Base-by-base conservation (phyloP, 2,888 invertebrate species). In the Dolichomitus sp. region DNA sequence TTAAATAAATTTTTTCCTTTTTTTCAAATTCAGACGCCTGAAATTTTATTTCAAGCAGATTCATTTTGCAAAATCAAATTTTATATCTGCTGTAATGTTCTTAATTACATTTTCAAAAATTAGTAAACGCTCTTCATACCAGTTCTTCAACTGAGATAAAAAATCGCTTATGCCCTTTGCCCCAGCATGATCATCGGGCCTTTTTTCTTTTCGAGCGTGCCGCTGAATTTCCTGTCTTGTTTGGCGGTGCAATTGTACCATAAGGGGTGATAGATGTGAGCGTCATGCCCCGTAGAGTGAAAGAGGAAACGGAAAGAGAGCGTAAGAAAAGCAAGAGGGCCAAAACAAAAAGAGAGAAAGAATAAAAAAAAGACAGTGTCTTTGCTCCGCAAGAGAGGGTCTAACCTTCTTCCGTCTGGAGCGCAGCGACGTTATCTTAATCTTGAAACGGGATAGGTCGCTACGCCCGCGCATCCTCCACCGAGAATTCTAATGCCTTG, bases 401-500 rank as follows among this genome's bases (percentile, higher is more conserved):
- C 80, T 81, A 81, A 78, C 84, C 86, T 85, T 74, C 79, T 80
- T 82, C 86, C 84, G 86, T 85, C 84, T 85, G 85, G 86, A 86
- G 84, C 83, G 69, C 83, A 9, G 76, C 83, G 85, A 61, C 87
- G 89, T 89, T 92, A 93, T 93, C 93, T 93, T 88, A 91, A 93
- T 92, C 93, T 93, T 92, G 92, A 93, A 93, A 93, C 89, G 90
- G 90, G 92, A 93, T 92, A 92, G 37, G 89, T 89, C 83, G 89
- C 76, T 88, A 90, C 89, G 90, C 89, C 88, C 89, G 89, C 90
- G 90, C 86, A 79, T 82, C 77, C 84, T 81, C 85, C 84, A 77
- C 78, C 81, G 79, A 78, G 84, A 85, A 92, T 91, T 90, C 92
- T 92, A 91, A 92, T 92, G 91, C 88, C 88, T 30, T 33, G 69